A percentile compares a stretch with the other conserved stretches of the same genome.
Evolutionary conservation across 2,113 vertebrate genomes (phyloP).

Genomic region (Podiceps cristatus): DNA sequence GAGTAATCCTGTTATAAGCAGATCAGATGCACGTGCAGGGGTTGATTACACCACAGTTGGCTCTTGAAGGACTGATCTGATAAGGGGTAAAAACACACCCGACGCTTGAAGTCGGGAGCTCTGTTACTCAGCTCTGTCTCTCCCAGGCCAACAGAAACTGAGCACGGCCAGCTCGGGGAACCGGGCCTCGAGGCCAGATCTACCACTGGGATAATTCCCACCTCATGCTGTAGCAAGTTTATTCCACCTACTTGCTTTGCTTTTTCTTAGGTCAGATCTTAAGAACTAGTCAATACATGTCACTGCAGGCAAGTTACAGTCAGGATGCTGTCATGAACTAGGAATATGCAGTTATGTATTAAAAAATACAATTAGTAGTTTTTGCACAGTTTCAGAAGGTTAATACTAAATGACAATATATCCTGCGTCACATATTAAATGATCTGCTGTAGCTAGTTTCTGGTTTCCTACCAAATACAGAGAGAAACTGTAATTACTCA

Average conservation of each 20-base stretch:
- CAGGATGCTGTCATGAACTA: background rate
- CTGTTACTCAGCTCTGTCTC: background rate
- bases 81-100: background rate
- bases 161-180: background rate
- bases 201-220: background rate
- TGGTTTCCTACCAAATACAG: background rate
- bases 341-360: accelerated
- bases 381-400: background rate
- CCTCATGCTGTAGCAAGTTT: constrained; percentile 8
- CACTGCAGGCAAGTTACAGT: background rate
- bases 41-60: background rate
- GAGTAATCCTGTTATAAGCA: background rate
- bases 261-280: background rate
- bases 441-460: accelerated
- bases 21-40: background rate
- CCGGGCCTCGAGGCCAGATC: background rate
- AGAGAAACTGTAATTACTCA: background rate
- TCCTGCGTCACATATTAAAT: background rate
- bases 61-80: background rate
- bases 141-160: background rate
- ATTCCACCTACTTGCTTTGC: background rate
- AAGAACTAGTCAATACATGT: background rate
- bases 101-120: background rate
- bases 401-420: background rate
- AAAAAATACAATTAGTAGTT: background rate